Percentiles rank a stretch among this genome's conserved stretches.
Evolutionary conservation across 2,797 vertebrate genomes (phyloP).

Genomic region (Epinephelus awoara): DNA sequence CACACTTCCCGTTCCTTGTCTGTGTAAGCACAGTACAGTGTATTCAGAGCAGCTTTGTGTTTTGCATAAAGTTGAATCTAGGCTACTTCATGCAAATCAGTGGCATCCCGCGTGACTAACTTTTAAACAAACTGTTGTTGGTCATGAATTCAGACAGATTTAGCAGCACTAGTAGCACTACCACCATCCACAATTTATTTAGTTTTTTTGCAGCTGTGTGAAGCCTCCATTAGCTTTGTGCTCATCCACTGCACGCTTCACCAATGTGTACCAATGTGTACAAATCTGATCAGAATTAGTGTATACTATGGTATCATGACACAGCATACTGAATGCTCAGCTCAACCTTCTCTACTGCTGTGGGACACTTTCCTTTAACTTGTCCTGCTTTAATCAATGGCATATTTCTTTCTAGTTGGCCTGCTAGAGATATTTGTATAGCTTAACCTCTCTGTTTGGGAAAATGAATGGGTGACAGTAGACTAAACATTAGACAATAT

Average conservation of each 20-base stretch:
- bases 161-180: no score
- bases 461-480: constrained; percentile 19
- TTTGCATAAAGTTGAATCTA: no score
- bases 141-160: no score
- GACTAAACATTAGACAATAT: constrained; percentile 45
- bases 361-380: neutral
- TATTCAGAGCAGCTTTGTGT: no score
- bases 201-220: neutral
- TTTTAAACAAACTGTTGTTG: no score
- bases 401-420: neutral
- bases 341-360: neutral
- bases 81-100: no score
- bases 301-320: neutral
- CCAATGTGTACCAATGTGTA: neutral
- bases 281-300: neutral
- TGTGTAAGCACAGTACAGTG: no score
- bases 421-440: constrained; percentile 23
- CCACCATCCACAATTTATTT: neutral
- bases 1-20: no score
- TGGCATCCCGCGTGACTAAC: no score
- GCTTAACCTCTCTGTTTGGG: constrained; percentile 20
- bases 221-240: neutral
- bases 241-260: no score
- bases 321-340: neutral
- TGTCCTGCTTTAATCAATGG: neutral